Percentiles rank a stretch among this genome's conserved stretches.
phyloP scores from a whole-genome alignment of 2,797 vertebrate species.

The Allobates femoralis region DNA sequence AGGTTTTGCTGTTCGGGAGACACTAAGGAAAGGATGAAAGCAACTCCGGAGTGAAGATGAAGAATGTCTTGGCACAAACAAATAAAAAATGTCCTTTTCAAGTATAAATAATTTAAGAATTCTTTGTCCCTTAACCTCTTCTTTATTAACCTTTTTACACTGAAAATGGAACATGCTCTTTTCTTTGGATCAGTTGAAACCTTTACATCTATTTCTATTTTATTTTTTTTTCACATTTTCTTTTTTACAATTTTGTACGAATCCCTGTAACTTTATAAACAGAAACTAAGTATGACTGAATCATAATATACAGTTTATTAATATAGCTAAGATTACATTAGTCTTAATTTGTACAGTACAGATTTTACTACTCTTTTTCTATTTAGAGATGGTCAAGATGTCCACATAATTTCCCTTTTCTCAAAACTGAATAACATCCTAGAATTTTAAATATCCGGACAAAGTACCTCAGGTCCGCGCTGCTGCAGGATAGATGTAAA shows the following conservation, averaged over 20 bases:
- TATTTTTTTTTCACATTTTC: background rate
- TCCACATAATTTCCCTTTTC: too few species aligned
- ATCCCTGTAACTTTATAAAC: background rate
- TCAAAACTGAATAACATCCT: too few species aligned
- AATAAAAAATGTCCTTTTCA: constrained; percentile 39
- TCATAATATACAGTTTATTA: background rate
- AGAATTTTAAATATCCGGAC: too few species aligned
- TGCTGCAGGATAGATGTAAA: too few species aligned
- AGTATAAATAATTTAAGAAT: constrained; percentile 58
- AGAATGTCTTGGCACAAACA: constrained; percentile 31
- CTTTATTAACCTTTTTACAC: constrained; percentile 49
- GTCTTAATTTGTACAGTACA: background rate
- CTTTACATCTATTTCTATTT: background rate
- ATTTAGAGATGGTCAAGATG: too few species aligned
- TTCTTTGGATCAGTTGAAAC: background rate
- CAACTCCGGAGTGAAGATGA: constrained; percentile 23
- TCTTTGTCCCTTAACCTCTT: constrained; percentile 31
- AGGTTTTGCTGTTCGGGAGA: constrained; percentile 43
- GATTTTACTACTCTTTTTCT: too few species aligned
- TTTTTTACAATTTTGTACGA: background rate
- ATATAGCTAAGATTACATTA: background rate
- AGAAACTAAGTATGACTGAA: too few species aligned
- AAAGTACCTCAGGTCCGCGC: too few species aligned
- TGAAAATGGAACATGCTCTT: background rate
- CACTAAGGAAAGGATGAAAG: constrained; percentile 43